phyloP scores from a whole-genome alignment of 1,140 invertebrate genomes.

The Ips nitidus region DNA sequence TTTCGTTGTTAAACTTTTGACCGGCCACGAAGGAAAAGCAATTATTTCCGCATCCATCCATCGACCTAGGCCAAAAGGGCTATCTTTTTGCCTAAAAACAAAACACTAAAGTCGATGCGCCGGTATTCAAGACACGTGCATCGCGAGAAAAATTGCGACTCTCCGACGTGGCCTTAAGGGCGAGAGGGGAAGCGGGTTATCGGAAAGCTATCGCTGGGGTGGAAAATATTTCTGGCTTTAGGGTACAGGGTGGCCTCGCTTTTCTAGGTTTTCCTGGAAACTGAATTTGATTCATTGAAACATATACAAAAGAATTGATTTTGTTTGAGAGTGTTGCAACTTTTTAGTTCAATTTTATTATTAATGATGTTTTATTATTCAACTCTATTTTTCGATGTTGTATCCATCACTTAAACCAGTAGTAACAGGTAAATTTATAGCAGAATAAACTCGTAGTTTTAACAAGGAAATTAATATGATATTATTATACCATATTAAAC shows the following conservation, averaged over 20 bases:
- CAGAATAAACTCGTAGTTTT: too few species aligned
- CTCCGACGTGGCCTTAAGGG: slow-evolving; percentile 24
- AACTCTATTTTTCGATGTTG: too few species aligned
- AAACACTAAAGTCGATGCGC: slow-evolving; percentile 25
- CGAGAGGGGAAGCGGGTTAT: slow-evolving; percentile 18
- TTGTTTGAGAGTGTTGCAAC: too few species aligned
- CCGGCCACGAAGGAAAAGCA: slow-evolving; percentile 5
- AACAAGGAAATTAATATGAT: too few species aligned
- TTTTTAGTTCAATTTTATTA: too few species aligned
- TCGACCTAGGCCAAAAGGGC: slow-evolving; percentile 29
- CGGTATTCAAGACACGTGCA: slow-evolving; percentile 33
- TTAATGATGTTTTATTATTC: too few species aligned
- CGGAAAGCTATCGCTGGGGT: slow-evolving; percentile 34
- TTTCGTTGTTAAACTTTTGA: not conserved
- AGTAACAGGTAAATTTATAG: too few species aligned
- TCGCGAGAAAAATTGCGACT: slow-evolving; percentile 39
- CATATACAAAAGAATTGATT: too few species aligned
- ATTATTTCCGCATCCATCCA: slow-evolving; percentile 28
- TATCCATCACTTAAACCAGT: too few species aligned
- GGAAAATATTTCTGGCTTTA: slow-evolving; percentile 27
- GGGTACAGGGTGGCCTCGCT: slow-evolving; percentile 1
- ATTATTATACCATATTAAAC: too few species aligned
- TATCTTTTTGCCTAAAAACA: slow-evolving; percentile 30
- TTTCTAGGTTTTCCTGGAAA: too few species aligned
- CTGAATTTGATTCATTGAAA: too few species aligned